These are phyloP conservation scores for Agrochola circellaris DNA, from an alignment of 2,888 invertebrate species.

Conservation along the genomic window DNA sequence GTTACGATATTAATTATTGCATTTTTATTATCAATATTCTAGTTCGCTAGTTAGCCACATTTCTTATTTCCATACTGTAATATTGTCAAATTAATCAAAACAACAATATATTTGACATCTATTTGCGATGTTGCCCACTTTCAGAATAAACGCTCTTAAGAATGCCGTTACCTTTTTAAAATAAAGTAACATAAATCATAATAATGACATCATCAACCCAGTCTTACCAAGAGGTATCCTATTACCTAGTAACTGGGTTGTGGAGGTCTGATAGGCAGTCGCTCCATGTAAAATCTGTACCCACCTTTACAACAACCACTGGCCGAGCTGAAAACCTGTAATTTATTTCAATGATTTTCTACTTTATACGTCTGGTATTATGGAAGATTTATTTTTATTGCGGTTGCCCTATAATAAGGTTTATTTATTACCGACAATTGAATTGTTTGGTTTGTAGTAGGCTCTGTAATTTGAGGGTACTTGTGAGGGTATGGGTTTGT, in stretches of 20 bases:
- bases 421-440: constrained; percentile 49
- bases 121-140: no score
- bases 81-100: no score
- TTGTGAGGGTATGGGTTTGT: constrained; percentile 13
- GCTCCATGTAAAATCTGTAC: not conserved
- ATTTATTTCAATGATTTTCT: constrained; percentile 82
- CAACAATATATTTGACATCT: no score
- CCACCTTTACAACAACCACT: constrained; percentile 29
- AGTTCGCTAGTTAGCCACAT: no score
- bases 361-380: constrained; percentile 71
- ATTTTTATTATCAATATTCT: no score
- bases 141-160: no score
- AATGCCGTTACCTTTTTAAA: not conserved
- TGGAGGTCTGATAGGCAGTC: not conserved
- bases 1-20: no score
- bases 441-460: constrained; percentile 43
- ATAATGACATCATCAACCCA: not conserved
- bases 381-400: constrained; percentile 63
- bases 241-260: not conserved
- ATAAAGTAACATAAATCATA: not conserved
- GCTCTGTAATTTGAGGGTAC: constrained; percentile 30
- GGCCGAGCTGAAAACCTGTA: constrained; percentile 72
- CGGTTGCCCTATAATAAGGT: constrained; percentile 48
- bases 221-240: not conserved
- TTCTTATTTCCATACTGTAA: no score